Evolutionary conservation across 2,113 vertebrate species (phyloP).

Genomic region (Dissostichus mawsoni): DNA sequence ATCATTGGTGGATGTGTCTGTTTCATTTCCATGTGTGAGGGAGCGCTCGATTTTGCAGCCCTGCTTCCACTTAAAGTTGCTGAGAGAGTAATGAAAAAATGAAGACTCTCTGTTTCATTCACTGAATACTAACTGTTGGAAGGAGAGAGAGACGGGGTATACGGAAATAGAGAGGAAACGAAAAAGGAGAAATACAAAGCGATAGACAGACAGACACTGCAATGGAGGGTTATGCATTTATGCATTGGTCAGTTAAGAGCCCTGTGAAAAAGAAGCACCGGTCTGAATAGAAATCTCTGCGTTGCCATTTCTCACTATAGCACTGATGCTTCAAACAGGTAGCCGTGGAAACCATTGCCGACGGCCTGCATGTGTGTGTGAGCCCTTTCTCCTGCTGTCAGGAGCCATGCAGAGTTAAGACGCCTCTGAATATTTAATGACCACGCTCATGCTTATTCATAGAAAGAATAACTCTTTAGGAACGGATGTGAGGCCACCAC

Average conservation of each 20-base stretch:
- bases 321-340: conserved; percentile 70
- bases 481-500: conserved; percentile 42
- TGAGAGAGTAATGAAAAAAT: conserved; percentile 59
- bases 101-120: conserved; percentile 61
- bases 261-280: conserved; percentile 51
- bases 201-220: conserved; percentile 42
- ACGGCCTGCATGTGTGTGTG: conserved; percentile 36
- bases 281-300: conserved; percentile 73
- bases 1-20: conserved; percentile 18
- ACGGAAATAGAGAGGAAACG: conserved; percentile 8
- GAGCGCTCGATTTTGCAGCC: conserved; percentile 29
- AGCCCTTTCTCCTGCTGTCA: conserved; percentile 83
- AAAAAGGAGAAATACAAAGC: conserved; percentile 47
- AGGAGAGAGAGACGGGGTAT: not conserved
- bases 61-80: conserved; percentile 41
- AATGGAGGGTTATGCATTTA: conserved; percentile 68
- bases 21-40: conserved; percentile 34
- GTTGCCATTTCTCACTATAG: conserved; percentile 70
- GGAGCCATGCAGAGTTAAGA: conserved; percentile 79
- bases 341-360: conserved; percentile 72
- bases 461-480: conserved; percentile 64
- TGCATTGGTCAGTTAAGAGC: conserved; percentile 72
- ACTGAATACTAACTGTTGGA: conserved; percentile 62
- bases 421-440: conserved; percentile 82
- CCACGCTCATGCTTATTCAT: conserved; percentile 81